Evolutionary conservation across 1,140 invertebrate genomes (phyloP).

Genomic region (Stegodyphus dumicola): DNA sequence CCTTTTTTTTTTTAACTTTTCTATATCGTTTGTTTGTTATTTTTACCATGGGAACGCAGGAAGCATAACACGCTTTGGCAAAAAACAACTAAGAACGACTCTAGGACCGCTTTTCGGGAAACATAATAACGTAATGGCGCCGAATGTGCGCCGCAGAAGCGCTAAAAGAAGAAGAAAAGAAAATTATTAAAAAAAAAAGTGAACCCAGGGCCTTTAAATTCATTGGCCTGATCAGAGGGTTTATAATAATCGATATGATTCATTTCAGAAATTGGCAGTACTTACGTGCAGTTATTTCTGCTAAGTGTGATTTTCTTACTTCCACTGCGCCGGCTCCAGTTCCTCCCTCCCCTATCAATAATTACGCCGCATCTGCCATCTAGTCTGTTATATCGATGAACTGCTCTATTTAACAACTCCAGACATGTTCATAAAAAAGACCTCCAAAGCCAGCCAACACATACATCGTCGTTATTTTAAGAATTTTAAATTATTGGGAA

Average conservation of each 20-base stretch:
- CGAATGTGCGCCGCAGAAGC: slow-evolving; percentile 14
- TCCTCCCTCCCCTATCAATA: too few species aligned
- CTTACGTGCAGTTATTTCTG: slow-evolving; percentile 12
- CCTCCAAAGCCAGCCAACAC: too few species aligned
- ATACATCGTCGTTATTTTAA: too few species aligned
- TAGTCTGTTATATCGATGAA: too few species aligned
- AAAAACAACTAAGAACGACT: slow-evolving; percentile 18
- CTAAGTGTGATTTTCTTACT: too few species aligned
- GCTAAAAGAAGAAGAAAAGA: too few species aligned
- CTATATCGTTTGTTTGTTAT: slow-evolving; percentile 3
- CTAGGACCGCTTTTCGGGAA: slow-evolving; percentile 30
- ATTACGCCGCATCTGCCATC: too few species aligned
- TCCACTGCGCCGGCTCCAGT: too few species aligned
- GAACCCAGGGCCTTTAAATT: slow-evolving; percentile 23
- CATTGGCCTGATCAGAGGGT: slow-evolving; percentile 31
- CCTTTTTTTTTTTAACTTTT: slow-evolving; percentile 9
- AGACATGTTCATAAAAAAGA: too few species aligned
- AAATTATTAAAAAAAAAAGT: not conserved
- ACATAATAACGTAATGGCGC: slow-evolving; percentile 54
- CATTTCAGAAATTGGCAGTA: slow-evolving; percentile 46
- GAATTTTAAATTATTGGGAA: too few species aligned
- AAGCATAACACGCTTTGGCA: slow-evolving; percentile 12
- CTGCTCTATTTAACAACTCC: too few species aligned
- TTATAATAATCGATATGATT: slow-evolving; percentile 52
- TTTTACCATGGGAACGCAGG: slow-evolving; percentile 25